Percentiles rank a stretch among this genome's conserved stretches.
Conservation (phyloP, 2,113 vertebrate species). For the Ceratotherium simum region DNA sequence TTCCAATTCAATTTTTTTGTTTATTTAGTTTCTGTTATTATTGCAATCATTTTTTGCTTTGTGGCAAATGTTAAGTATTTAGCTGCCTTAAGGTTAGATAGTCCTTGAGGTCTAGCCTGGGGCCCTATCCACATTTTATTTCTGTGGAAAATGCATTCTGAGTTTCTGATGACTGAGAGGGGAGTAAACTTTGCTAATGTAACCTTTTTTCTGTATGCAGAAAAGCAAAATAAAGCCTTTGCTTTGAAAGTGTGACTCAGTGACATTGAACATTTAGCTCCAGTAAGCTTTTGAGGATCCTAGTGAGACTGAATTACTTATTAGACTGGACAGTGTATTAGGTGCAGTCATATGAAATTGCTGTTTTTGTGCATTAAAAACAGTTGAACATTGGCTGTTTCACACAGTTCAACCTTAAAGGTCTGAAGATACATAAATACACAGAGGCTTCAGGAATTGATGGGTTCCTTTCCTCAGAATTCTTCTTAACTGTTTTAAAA, state of each 20-base stretch:
- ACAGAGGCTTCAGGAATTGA: background rate
- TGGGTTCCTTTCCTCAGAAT: conserved; percentile 21
- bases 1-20: background rate
- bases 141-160: background rate
- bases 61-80: background rate
- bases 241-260: background rate
- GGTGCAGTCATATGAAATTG: background rate
- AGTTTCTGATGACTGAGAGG: conserved; percentile 7
- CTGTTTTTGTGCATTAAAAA: background rate
- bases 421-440: background rate
- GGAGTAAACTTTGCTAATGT: background rate
- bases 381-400: background rate
- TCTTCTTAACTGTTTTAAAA: background rate
- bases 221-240: conserved; percentile 35
- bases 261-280: background rate
- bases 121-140: background rate
- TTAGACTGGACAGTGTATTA: background rate
- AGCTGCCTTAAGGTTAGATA: background rate
- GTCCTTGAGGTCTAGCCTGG: background rate
- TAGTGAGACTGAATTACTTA: background rate
- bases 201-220: background rate
- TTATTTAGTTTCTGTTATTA: background rate
- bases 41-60: background rate
- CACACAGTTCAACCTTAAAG: background rate
- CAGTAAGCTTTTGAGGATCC: background rate